Evolutionary conservation across 1,140 invertebrate genomes (phyloP).

Genomic region (Archivesica marissinica): DNA sequence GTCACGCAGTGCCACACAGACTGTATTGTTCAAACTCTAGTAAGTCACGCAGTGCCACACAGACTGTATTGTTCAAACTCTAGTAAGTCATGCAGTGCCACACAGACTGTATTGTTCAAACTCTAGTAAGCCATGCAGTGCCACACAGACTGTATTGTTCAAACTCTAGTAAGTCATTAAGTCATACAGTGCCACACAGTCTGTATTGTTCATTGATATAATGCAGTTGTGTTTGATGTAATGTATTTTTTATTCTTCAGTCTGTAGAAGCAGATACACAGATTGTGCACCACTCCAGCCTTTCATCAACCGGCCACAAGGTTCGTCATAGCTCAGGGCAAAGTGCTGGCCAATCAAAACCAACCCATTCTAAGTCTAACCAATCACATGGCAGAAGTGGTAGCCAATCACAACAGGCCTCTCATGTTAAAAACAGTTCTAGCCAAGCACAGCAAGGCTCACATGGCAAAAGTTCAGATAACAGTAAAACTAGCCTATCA

Average conservation of each 20-base stretch:
- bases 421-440: slow-evolving; percentile 53
- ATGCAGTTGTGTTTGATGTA: neutral
- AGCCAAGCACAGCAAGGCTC: slow-evolving; percentile 53
- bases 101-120: too few relatives aligned
- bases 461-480: slow-evolving; percentile 52
- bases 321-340: slow-evolving; percentile 53
- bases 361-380: slow-evolving; percentile 30
- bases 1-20: too few relatives aligned
- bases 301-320: slow-evolving; percentile 59
- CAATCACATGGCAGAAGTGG: slow-evolving; percentile 58
- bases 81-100: too few relatives aligned
- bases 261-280: slow-evolving; percentile 60
- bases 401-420: slow-evolving; percentile 54
- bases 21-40: too few relatives aligned
- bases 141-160: too few relatives aligned
- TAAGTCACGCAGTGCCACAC: too few relatives aligned
- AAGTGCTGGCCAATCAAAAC: slow-evolving; percentile 52
- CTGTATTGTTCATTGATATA: too few relatives aligned
- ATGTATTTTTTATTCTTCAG: slow-evolving; percentile 38
- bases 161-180: too few relatives aligned
- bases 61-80: too few relatives aligned
- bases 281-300: slow-evolving; percentile 54
- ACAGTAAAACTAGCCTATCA: slow-evolving; percentile 60
- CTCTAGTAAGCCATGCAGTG: too few relatives aligned
- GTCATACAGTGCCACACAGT: too few relatives aligned